Evolutionary conservation across 2,888 invertebrate species (phyloP), one percentile per base, ranked within the genome.

Genomic region (Oscheius sp.): DNA sequence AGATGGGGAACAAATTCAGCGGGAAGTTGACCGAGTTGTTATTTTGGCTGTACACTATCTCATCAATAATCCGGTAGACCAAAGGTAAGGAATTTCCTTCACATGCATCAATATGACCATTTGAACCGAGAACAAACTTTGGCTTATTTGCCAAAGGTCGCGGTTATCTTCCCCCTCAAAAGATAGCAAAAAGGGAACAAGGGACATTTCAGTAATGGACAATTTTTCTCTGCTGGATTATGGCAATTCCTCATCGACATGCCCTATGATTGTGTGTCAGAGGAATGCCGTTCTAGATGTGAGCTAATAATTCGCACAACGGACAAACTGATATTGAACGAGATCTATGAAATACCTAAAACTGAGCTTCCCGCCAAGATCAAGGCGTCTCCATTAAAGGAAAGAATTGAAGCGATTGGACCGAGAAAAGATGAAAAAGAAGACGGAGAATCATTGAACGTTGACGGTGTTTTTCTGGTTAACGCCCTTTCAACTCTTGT

Each of bases 161-260:
- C n/a, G n/a, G n/a, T 52, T 27, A 27, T 52, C 52, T n/a, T 52
- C 29, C 52, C 52, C 25, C 52, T 29, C 25, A 27, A 29, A 27
- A n/a, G 23, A 48, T 17, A 10, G 23, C 17, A 10, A 17, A 48
- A 48, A n/a, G 48, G 10, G n/a, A 25, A 15, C n/a, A 31, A 29
- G 37, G 20, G 17, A 3, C 8, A 25, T 80, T 46, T 53, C 84
- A 83, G 39, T 69, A 34, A 55, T n/a, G 55, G 55, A 34, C 33
- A 55, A n/a, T 15, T n/a, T 10, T 33, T 55, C 17, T n/a, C 55
- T 15, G 55, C 79, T 33, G 86, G 83, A 17, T 63, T 86, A 17
- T 84, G 84, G 75, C 86, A 86, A 69, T 86, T 85, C 58, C 73
- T 86, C 20, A 84, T 85, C 4, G 82, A 79, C 34, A 72, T 86